Evolutionary conservation across 2,113 vertebrate genomes (phyloP).

Genomic region (Periophthalmodon schlosseri): DNA sequence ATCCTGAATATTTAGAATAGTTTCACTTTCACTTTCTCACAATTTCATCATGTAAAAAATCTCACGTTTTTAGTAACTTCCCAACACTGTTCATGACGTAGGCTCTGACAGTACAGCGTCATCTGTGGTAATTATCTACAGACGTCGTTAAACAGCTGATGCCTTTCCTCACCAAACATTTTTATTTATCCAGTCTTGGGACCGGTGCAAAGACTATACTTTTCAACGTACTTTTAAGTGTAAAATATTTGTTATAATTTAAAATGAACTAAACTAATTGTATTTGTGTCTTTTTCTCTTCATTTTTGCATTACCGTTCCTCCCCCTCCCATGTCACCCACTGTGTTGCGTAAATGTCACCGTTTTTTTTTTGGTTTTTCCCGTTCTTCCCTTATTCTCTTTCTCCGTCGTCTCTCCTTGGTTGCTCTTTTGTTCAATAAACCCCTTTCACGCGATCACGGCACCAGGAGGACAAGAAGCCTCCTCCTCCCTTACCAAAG

Average conservation of each 20-base stretch:
- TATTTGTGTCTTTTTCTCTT: slow-evolving; percentile 58
- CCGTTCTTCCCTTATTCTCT: slow-evolving; percentile 17
- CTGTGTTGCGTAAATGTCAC: slow-evolving; percentile 37
- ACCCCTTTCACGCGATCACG: slow-evolving; percentile 26
- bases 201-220: background rate
- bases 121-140: background rate
- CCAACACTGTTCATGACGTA: too few relatives aligned
- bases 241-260: slow-evolving; percentile 18
- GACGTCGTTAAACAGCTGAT: background rate
- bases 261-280: slow-evolving; percentile 50
- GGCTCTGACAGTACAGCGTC: too few relatives aligned
- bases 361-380: slow-evolving; percentile 12
- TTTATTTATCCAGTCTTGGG: background rate
- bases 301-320: slow-evolving; percentile 35
- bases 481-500: slow-evolving; percentile 84
- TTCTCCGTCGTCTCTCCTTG: slow-evolving; percentile 22
- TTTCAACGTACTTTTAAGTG: background rate
- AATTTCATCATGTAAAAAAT: too few relatives aligned
- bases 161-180: background rate
- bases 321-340: slow-evolving; percentile 44
- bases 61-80: too few relatives aligned
- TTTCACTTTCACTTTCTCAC: too few relatives aligned
- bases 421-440: slow-evolving; percentile 8
- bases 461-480: slow-evolving; percentile 79
- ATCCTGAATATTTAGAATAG: too few relatives aligned